Conservation (phyloP, 2,113 vertebrate species). For the Lasiurus borealis region DNA sequence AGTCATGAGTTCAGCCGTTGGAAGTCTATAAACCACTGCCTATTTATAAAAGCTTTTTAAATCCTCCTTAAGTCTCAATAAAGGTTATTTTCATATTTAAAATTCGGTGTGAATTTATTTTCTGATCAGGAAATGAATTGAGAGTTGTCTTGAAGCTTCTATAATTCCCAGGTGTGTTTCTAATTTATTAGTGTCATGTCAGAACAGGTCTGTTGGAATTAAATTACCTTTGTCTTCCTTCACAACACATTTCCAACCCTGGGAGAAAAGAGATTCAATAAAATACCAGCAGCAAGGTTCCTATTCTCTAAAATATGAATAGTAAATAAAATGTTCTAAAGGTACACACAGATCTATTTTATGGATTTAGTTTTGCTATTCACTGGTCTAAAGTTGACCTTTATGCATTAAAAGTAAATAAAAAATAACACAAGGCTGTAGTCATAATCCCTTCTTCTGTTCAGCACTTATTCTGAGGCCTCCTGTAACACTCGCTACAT, state of each 20-base stretch:
- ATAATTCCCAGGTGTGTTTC: constrained; percentile 56
- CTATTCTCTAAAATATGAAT: constrained; percentile 26
- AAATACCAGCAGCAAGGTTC: not conserved
- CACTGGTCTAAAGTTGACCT: not conserved
- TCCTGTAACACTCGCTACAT: not conserved
- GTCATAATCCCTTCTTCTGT: not conserved
- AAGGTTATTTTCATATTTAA: constrained; percentile 57
- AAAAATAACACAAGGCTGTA: not conserved
- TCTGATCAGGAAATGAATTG: constrained; percentile 62
- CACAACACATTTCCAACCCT: not conserved
- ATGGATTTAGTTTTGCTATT: constrained; percentile 29
- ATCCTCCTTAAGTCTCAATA: constrained; percentile 17
- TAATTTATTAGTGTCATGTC: constrained; percentile 58
- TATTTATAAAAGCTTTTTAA: constrained; percentile 30
- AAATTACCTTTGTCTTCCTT: constrained; percentile 56
- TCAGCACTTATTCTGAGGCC: not conserved
- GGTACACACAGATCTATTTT: not conserved
- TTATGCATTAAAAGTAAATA: not conserved
- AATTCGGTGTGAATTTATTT: constrained; percentile 54
- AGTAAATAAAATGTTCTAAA: constrained; percentile 56
- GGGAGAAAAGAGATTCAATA: not conserved
- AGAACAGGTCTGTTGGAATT: constrained; percentile 67
- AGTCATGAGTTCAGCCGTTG: not conserved
- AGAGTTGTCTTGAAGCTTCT: constrained; percentile 14
- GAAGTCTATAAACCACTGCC: not conserved